A percentile compares a stretch with the other conserved stretches of the same genome.
These are phyloP conservation scores for Prenolepis imparis DNA, from an alignment of 2,888 invertebrate genomes.

Conservation along the genomic window DNA sequence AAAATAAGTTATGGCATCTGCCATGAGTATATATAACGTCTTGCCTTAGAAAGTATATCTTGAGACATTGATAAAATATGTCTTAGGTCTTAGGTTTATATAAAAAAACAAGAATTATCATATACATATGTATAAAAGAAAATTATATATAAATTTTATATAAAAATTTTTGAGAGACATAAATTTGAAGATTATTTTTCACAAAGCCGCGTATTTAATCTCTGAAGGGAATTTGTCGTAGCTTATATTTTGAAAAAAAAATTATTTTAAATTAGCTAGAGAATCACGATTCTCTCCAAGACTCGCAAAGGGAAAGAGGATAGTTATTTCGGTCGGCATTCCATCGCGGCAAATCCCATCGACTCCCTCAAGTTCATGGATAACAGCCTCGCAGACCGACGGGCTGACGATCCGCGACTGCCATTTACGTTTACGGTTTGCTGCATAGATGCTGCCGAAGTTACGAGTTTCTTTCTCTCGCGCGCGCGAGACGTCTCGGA, in stretches of 20 bases:
- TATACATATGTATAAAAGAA: neutral
- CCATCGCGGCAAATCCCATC: conserved; percentile 53
- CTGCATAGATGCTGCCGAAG: conserved; percentile 33
- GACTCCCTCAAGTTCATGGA: conserved; percentile 56
- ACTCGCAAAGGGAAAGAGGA: conserved; percentile 15
- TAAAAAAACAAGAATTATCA: neutral
- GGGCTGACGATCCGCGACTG: conserved; percentile 70
- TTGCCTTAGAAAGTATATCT: neutral
- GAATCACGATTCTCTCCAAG: conserved; percentile 4
- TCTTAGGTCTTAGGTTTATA: neutral
- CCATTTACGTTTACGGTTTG: conserved; percentile 71
- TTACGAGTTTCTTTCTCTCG: conserved; percentile 31
- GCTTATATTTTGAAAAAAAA: neutral
- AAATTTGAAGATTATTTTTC: conserved; percentile 2
- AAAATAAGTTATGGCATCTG: conserved; percentile 11
- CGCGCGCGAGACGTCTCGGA: conserved; percentile 18
- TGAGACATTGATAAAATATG: neutral
- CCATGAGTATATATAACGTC: neutral
- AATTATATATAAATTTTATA: neutral
- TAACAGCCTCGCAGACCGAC: conserved; percentile 79
- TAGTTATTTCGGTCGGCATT: conserved; percentile 63
- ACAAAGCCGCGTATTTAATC: neutral
- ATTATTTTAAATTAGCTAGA: neutral
- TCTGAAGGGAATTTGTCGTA: too few relatives aligned
- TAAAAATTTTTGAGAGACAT: neutral